A percentile compares a stretch with the other conserved stretches of the same genome.
Conservation (phyloP, 2,797 vertebrate genomes). For the Danio aesculapii region DNA sequence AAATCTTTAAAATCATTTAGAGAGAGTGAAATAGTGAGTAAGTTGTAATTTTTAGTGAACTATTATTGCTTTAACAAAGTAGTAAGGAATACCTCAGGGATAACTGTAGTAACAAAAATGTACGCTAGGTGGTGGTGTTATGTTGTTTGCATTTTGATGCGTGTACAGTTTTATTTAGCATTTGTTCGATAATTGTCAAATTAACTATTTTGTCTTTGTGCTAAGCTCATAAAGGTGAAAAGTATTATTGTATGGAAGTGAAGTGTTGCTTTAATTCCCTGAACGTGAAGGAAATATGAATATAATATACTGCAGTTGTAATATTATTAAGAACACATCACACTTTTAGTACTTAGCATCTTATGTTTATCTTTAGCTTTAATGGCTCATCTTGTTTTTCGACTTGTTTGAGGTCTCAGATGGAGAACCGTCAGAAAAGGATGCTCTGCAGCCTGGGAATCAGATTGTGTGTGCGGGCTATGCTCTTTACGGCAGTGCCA, state of each 20-base stretch:
- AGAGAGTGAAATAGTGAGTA: no score
- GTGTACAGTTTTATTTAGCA: not conserved
- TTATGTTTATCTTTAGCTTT: not conserved
- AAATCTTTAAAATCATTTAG: no score
- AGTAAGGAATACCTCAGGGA: not conserved
- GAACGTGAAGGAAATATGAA: no score
- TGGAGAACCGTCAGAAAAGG: slow-evolving; percentile 84
- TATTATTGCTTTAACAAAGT: no score
- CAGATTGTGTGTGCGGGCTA: slow-evolving; percentile 94
- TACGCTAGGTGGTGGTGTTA: slow-evolving; percentile 20
- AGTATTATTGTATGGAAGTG: no score
- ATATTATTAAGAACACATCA: not conserved
- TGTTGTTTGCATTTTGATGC: not conserved
- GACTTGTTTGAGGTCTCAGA: slow-evolving; percentile 76
- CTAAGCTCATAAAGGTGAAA: no score
- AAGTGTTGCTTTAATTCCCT: no score
- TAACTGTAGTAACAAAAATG: not conserved
- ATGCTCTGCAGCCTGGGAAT: slow-evolving; percentile 88
- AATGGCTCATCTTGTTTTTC: not conserved
- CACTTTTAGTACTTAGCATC: not conserved
- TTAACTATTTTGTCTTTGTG: not conserved
- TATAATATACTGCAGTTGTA: no score
- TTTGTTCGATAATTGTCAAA: not conserved
- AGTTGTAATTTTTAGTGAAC: no score
- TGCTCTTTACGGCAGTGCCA: slow-evolving; percentile 94